These are phyloP conservation scores for Alauda arvensis DNA, from an alignment of 2,797 vertebrate genomes.

Conservation along the genomic window DNA sequence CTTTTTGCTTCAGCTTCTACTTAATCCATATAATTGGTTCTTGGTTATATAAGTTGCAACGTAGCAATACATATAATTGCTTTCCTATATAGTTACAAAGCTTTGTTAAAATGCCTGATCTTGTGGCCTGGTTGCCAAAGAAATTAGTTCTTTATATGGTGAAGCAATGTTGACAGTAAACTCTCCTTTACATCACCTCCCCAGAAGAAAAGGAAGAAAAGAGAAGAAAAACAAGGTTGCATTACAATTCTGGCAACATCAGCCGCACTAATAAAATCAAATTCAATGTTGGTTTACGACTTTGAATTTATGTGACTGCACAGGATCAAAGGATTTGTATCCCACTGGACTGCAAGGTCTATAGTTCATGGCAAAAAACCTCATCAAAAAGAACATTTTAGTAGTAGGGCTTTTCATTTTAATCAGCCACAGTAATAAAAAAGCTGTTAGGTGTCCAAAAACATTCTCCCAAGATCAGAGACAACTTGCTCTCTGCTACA, in stretches of 20 bases:
- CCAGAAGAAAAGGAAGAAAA: conserved; percentile 42
- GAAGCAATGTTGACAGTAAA: conserved; percentile 51
- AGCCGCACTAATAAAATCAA: conserved; percentile 77
- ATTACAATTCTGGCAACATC: conserved; percentile 74
- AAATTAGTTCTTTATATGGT: conserved; percentile 46
- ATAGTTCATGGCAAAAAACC: conserved; percentile 75
- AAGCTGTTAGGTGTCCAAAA: conserved; percentile 79
- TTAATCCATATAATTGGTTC: neutral
- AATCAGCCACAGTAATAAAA: conserved; percentile 79
- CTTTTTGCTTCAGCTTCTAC: neutral
- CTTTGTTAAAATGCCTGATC: conserved; percentile 12
- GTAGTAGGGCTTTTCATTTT: conserved; percentile 76
- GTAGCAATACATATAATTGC: neutral
- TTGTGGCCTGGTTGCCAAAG: conserved; percentile 28
- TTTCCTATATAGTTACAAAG: conserved; percentile 1
- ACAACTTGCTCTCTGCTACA: conserved; percentile 60
- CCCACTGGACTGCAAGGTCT: conserved; percentile 75
- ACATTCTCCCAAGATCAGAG: conserved; percentile 78
- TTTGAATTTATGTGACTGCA: conserved; percentile 78
- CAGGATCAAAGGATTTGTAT: conserved; percentile 77
- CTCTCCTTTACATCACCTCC: neutral
- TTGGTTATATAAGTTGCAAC: neutral
- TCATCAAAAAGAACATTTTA: conserved; percentile 80
- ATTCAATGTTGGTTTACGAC: conserved; percentile 77
- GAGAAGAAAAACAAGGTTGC: conserved; percentile 66